Conservation (phyloP, 2,888 invertebrate species). For the Corythucha ciliata region DNA sequence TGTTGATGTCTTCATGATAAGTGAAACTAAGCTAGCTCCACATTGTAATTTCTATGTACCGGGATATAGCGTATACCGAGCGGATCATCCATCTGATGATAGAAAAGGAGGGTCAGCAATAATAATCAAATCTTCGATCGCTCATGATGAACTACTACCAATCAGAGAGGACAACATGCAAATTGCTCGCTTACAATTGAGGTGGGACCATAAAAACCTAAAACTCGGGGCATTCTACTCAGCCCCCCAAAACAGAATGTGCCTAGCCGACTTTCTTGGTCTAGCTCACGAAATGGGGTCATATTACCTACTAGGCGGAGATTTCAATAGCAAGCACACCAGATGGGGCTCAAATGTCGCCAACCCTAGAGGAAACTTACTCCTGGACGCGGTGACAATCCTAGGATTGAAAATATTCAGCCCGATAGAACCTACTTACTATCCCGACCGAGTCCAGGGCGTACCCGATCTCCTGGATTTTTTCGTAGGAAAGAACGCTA, state of each 20-base stretch:
- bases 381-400: too few relatives aligned
- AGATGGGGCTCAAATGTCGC: not conserved
- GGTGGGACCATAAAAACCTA: not conserved
- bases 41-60: not conserved
- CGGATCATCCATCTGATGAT: constrained; percentile 10
- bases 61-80: not conserved
- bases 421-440: too few relatives aligned
- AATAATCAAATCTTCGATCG: not conserved
- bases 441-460: too few relatives aligned
- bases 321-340: constrained; percentile 7
- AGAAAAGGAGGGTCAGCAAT: constrained; percentile 5
- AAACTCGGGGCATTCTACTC: constrained; percentile 6
- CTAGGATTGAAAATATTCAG: too few relatives aligned
- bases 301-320: constrained; percentile 4
- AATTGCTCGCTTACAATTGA: not conserved
- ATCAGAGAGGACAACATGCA: constrained; percentile 1
- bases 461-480: too few relatives aligned
- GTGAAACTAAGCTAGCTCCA: constrained; percentile 9
- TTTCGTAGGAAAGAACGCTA: too few relatives aligned
- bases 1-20: constrained; percentile 1
- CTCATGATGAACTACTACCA: constrained; percentile 2
- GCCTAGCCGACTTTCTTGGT: not conserved
- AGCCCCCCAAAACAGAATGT: not conserved
- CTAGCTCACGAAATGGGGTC: not conserved
- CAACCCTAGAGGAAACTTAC: constrained; percentile 1